phyloP scores from a whole-genome alignment of 2,113 vertebrate genomes.

The Antennarius striatus region DNA sequence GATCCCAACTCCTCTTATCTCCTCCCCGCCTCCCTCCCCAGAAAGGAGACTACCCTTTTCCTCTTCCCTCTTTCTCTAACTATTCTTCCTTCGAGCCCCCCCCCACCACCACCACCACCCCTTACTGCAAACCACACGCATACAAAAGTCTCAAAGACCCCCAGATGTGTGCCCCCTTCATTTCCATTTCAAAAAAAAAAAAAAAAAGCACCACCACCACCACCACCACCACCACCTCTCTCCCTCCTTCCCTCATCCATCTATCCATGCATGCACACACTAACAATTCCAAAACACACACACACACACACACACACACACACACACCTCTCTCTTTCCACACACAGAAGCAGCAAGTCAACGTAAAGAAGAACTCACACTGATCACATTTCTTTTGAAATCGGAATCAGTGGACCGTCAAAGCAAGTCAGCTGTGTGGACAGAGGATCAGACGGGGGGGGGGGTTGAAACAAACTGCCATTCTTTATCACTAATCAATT shows the following conservation, averaged over 20 bases:
- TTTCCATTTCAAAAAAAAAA: slow-evolving; percentile 76
- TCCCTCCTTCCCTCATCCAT: slow-evolving; percentile 49
- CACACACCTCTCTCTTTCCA: not conserved
- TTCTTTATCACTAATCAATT: too few relatives aligned
- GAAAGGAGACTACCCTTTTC: slow-evolving; percentile 40
- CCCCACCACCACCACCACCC: slow-evolving; percentile 36
- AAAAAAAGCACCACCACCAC: slow-evolving; percentile 4
- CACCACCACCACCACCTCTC: slow-evolving; percentile 14
- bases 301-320: slow-evolving; percentile 21
- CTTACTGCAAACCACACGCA: slow-evolving; percentile 44
- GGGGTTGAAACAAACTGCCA: too few relatives aligned
- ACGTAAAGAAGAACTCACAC: too few relatives aligned
- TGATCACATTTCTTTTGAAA: too few relatives aligned
- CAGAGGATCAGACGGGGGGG: too few relatives aligned
- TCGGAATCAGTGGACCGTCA: too few relatives aligned
- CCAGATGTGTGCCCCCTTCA: slow-evolving; percentile 75
- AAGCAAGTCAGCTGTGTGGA: too few relatives aligned
- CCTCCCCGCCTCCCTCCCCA: slow-evolving; percentile 21
- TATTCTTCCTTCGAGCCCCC: slow-evolving; percentile 26
- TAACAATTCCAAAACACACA: slow-evolving; percentile 19
- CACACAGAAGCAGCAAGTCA: not conserved
- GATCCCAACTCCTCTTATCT: not conserved
- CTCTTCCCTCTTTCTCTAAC: slow-evolving; percentile 31
- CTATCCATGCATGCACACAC: slow-evolving; percentile 30
- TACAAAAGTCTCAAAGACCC: slow-evolving; percentile 76